Evolutionary conservation across 2,888 invertebrate species (phyloP).

Genomic region (Uropetala carovei): DNA sequence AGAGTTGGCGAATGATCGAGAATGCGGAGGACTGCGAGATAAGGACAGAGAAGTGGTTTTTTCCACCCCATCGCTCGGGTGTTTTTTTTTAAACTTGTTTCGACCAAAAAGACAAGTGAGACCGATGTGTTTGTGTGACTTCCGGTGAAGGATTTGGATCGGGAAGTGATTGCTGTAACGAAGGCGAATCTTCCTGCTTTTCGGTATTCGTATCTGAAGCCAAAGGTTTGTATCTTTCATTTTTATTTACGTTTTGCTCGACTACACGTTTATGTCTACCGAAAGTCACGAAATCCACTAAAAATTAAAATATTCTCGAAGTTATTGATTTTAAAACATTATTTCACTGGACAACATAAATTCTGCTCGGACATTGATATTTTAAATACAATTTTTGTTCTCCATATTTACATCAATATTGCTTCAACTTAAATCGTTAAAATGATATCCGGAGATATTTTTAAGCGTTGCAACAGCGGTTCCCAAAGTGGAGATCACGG

Average conservation of each 20-base stretch:
- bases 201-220: neutral
- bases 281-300: too few species aligned
- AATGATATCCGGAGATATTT: too few species aligned
- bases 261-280: too few species aligned
- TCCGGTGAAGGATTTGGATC: neutral
- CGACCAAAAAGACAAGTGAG: neutral
- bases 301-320: too few species aligned
- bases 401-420: too few species aligned
- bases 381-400: too few species aligned
- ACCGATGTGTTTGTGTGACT: neutral
- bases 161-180: neutral
- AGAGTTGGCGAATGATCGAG: neutral
- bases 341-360: too few species aligned
- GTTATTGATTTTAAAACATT: too few species aligned
- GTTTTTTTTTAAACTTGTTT: neutral
- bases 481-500: too few species aligned
- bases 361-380: too few species aligned
- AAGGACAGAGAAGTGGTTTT: neutral
- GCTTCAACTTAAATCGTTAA: too few species aligned
- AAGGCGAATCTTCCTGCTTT: neutral
- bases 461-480: too few species aligned
- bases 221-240: neutral
- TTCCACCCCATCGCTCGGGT: neutral
- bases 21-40: constrained; percentile 11
- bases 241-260: neutral